These are phyloP conservation scores for Amphimallon solstitiale DNA, from an alignment of 2,888 invertebrate species.

Conservation along the genomic window DNA sequence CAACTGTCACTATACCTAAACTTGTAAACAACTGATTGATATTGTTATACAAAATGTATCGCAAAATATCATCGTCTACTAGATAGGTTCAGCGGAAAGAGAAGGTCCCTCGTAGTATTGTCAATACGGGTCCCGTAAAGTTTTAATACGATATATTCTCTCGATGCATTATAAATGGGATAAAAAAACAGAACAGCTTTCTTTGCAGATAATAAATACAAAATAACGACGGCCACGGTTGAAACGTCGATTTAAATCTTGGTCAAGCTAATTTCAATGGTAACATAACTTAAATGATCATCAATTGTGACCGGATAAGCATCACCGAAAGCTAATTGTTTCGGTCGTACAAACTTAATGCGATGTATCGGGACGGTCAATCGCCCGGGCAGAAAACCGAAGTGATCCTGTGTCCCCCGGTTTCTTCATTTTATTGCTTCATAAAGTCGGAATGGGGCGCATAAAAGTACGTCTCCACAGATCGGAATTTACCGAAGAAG, in stretches of 20 bases:
- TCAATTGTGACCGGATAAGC: neutral
- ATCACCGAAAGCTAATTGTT: constrained; percentile 8
- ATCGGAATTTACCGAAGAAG: neutral
- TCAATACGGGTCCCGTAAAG: too few species aligned
- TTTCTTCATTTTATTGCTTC: constrained; percentile 8
- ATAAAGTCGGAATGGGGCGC: neutral
- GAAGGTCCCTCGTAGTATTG: too few species aligned
- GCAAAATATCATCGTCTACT: too few species aligned
- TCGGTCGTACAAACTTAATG: neutral
- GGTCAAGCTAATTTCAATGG: neutral
- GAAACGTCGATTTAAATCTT: neutral
- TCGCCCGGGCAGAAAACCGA: neutral
- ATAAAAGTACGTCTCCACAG: neutral
- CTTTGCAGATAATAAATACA: neutral
- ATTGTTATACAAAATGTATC: too few species aligned
- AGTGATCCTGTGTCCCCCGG: neutral
- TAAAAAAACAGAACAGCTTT: too few species aligned
- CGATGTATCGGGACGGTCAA: neutral
- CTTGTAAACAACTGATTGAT: too few species aligned
- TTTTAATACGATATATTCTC: too few species aligned
- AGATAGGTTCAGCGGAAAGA: too few species aligned
- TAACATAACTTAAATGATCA: neutral
- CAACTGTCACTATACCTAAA: too few species aligned
- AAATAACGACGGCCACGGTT: constrained; percentile 11
- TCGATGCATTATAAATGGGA: too few species aligned